Conservation (phyloP, 2,797 vertebrate species). For the Mus caroli region DNA sequence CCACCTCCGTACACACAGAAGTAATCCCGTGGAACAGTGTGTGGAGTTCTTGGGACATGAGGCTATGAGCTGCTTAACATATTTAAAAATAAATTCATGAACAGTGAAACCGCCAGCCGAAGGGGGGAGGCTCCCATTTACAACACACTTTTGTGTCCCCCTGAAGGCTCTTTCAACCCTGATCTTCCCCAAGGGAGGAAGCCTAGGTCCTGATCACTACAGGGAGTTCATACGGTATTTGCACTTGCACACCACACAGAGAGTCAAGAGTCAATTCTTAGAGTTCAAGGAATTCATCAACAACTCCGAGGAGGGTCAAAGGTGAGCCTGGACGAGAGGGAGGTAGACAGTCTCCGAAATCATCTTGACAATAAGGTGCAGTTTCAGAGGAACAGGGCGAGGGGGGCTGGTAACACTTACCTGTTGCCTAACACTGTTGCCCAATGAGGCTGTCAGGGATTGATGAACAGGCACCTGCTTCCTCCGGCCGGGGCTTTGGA, state of each 20-base stretch:
- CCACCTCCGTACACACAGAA: neutral
- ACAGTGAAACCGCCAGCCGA: rapidly evolving
- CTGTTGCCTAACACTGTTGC: conserved; percentile 87
- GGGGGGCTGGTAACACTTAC: neutral
- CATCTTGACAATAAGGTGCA: neutral
- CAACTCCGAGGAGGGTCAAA: neutral
- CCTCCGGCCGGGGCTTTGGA: conserved; percentile 87
- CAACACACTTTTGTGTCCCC: rapidly evolving
- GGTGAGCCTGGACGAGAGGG: neutral
- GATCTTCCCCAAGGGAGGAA: neutral
- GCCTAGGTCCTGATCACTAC: neutral
- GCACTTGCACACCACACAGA: neutral
- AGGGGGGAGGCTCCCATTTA: neutral
- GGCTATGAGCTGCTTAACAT: neutral
- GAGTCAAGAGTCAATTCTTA: neutral
- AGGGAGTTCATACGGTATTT: neutral
- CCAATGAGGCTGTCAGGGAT: conserved; percentile 91
- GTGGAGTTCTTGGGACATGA: neutral
- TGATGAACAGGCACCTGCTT: conserved; percentile 85
- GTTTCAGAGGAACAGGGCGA: neutral
- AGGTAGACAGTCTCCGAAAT: neutral
- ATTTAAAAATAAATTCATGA: neutral
- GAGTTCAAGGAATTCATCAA: neutral
- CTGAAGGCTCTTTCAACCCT: neutral
- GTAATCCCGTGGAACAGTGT: too few relatives aligned